Evolutionary conservation across 2,888 invertebrate species (phyloP), one percentile per base, ranked within the genome.

Genomic region (Dendrolimus pini): DNA sequence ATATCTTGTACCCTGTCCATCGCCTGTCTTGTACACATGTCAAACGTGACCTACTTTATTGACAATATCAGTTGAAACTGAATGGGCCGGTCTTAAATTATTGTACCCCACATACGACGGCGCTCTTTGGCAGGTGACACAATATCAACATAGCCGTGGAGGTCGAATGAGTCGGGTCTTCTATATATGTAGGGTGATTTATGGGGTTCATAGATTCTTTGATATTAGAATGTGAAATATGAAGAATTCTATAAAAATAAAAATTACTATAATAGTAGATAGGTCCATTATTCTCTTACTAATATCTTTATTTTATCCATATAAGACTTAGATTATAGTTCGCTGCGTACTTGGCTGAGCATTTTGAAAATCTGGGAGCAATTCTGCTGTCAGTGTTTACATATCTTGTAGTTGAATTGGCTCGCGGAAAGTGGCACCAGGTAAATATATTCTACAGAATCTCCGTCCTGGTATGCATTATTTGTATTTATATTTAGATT

Each of bases 51-150:
- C 47, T 12, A 47, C 9, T 47, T 30, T 47, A 47, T 47, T 12
- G 65, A 76, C 72, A 71, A 73, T 74, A 66, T 69, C 66, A 65
- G 63, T 65, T 62, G 65, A 65, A 68, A 74, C 75, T 76, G 72
- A 74, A 77, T 77, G 67, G 72, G 65, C 66, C 65, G 65, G 66
- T 71, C 77, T 74, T 76, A 77, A 80, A 78, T 78, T 75, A 76
- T 77, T 76, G 77, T 76, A 68, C 71, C 62, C 59, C 60, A 62
- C 65, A 55, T 54, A 47, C 54, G 56, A 55, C 47, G 41, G 53
- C 52, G 53, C 14, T 52, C 54, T 2, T 30, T 55, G 59, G 55
- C 59, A 55, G 57, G 59, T 59, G 57, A 42, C 53, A 59, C 57
- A 59, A 59, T 57, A 57, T 55, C 57, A 13, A 7, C 18, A 53